These are phyloP conservation scores for Parazoanthus swiftii DNA, from an alignment of 92 coral and sea anemone genomes.

Conservation along the genomic window DNA sequence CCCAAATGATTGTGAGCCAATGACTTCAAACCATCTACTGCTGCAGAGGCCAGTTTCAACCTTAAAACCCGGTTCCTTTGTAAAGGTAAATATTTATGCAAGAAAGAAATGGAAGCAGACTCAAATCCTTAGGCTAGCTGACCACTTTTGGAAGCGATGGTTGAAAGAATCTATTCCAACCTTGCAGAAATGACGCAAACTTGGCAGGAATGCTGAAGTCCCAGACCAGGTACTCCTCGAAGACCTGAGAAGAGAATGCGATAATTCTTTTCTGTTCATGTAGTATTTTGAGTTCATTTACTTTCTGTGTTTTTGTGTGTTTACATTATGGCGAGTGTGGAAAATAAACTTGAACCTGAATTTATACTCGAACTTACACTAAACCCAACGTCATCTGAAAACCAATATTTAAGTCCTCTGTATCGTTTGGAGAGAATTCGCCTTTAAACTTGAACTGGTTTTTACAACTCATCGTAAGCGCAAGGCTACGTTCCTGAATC, in stretches of 20 bases:
- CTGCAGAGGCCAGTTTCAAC: constrained; percentile 40
- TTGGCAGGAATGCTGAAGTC: constrained; percentile 40
- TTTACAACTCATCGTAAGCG: no score
- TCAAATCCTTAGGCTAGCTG: constrained; percentile 47
- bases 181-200: constrained; percentile 45
- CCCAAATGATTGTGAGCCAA: constrained; percentile 50
- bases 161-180: constrained; percentile 61
- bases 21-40: constrained; percentile 65
- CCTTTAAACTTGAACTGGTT: no score
- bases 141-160: constrained; percentile 58
- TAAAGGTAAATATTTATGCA: constrained; percentile 40
- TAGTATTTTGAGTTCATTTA: no score
- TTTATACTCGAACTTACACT: no score
- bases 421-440: no score
- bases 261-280: no score
- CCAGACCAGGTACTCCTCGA: constrained; percentile 39
- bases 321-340: no score
- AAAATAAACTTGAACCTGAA: no score
- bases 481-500: no score
- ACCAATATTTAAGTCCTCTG: no score
- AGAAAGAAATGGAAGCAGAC: constrained; percentile 62
- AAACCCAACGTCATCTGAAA: no score
- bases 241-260: background rate
- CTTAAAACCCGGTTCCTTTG: constrained; percentile 57
- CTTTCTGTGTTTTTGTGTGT: no score